Conservation (phyloP, 92 coral and sea anemone species). For the Anthopleura xanthogrammica region DNA sequence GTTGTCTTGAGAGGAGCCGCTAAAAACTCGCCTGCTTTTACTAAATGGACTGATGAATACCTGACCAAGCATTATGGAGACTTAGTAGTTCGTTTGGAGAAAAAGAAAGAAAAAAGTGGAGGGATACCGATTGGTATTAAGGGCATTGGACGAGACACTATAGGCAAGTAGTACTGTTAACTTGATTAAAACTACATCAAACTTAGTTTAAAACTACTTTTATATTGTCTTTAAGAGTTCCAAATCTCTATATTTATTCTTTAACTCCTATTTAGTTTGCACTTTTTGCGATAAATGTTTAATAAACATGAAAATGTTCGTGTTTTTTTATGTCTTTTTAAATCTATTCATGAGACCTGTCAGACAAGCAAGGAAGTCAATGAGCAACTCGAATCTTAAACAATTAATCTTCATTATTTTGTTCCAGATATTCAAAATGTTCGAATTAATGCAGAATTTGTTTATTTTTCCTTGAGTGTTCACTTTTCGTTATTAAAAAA, state of each 20-base stretch:
- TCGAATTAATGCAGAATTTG: no score
- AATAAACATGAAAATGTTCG: not conserved
- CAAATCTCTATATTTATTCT: not conserved
- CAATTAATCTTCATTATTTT: not conserved
- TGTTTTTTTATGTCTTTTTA: not conserved
- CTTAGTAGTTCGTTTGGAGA: slow-evolving; percentile 81
- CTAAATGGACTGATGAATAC: slow-evolving; percentile 77
- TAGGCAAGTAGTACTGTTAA: slow-evolving; percentile 37
- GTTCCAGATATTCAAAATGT: not conserved
- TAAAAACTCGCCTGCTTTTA: slow-evolving; percentile 72
- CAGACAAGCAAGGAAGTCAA: not conserved
- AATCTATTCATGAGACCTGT: not conserved
- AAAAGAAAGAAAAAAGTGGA: slow-evolving; percentile 73
- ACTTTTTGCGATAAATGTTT: not conserved
- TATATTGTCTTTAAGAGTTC: not conserved
- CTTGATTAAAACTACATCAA: not conserved
- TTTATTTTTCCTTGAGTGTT: no score
- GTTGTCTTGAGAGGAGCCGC: slow-evolving; percentile 87
- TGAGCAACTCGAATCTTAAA: not conserved
- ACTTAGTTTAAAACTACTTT: no score
- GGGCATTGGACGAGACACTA: slow-evolving; percentile 90
- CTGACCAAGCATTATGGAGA: slow-evolving; percentile 62
- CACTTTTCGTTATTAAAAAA: no score
- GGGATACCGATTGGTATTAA: slow-evolving; percentile 73
- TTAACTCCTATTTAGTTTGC: not conserved